A percentile compares a stretch with the other conserved stretches of the same genome.
These are phyloP conservation scores for Trialeurodes vaporariorum DNA, from an alignment of 1,140 invertebrate species.

Conservation along the genomic window DNA sequence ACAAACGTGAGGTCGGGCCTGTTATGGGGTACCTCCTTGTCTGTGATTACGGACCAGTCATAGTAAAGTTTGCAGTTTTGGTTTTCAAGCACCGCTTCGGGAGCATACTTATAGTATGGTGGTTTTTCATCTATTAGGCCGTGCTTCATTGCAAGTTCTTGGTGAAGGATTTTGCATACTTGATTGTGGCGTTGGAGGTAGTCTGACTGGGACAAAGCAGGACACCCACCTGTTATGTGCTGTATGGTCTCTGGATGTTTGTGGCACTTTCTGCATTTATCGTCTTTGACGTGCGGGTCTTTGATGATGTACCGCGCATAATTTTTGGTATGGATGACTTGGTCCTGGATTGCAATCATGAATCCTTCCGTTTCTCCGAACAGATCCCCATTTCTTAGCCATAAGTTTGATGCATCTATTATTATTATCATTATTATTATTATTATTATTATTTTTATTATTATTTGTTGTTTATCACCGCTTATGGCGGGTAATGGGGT, in stretches of 20 bases:
- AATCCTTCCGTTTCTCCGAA: too few relatives aligned
- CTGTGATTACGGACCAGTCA: neutral
- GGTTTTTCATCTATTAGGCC: neutral
- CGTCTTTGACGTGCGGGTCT: conserved; percentile 1
- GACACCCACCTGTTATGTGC: conserved; percentile 1
- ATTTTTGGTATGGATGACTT: too few relatives aligned
- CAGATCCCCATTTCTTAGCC: too few relatives aligned
- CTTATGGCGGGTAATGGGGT: too few relatives aligned
- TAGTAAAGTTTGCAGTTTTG: neutral
- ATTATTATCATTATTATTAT: too few relatives aligned
- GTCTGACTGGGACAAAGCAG: neutral
- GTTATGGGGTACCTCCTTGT: neutral
- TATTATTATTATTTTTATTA: too few relatives aligned
- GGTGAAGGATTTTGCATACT: neutral
- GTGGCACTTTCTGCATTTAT: conserved; percentile 1
- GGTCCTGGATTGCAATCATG: too few relatives aligned
- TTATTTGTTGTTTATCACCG: too few relatives aligned
- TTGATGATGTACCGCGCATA: too few relatives aligned
- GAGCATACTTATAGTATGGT: conserved; percentile 5
- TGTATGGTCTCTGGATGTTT: neutral
- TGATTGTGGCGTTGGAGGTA: conserved; percentile 6
- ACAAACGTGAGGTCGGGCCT: conserved; percentile 7
- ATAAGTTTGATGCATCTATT: too few relatives aligned
- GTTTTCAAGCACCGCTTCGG: neutral
- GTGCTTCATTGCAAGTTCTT: neutral